Evolutionary conservation across 2,888 invertebrate genomes (phyloP).

Genomic region (Clusia tigrina): DNA sequence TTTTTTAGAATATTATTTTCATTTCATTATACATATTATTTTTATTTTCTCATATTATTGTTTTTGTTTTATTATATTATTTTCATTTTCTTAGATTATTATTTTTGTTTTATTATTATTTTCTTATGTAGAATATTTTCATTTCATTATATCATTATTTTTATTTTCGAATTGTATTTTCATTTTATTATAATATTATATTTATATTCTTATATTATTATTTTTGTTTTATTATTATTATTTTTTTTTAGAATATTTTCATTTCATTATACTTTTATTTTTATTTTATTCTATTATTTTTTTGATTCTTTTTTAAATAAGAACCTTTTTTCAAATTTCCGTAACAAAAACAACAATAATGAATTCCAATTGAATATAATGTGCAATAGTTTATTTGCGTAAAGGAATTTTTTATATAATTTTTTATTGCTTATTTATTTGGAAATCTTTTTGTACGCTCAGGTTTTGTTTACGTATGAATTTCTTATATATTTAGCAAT

Average conservation of each 20-base stretch:
- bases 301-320: constrained; percentile 1
- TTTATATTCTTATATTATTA: constrained; percentile 14
- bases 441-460: not conserved
- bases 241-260: constrained; percentile 6
- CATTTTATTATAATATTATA: too few species aligned
- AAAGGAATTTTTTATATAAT: too few species aligned
- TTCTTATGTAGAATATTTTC: constrained; percentile 4
- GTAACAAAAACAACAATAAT: constrained; percentile 8
- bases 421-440: not conserved
- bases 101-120: constrained; percentile 15
- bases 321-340: not conserved
- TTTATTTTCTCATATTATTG: constrained; percentile 10
- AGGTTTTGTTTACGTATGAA: too few species aligned
- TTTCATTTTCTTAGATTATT: constrained; percentile 14
- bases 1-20: constrained; percentile 13
- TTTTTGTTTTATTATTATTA: constrained; percentile 16
- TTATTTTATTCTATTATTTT: constrained; percentile 12
- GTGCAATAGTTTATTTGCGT: too few species aligned
- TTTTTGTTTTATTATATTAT: too few species aligned
- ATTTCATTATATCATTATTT: constrained; percentile 7
- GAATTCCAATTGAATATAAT: not conserved
- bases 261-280: constrained; percentile 8
- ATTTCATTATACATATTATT: constrained; percentile 1
- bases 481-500: too few species aligned
- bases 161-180: too few species aligned